A percentile compares a stretch with the other conserved stretches of the same genome.
Conservation (phyloP, 1,140 invertebrate genomes). For the Nymphalis io region DNA sequence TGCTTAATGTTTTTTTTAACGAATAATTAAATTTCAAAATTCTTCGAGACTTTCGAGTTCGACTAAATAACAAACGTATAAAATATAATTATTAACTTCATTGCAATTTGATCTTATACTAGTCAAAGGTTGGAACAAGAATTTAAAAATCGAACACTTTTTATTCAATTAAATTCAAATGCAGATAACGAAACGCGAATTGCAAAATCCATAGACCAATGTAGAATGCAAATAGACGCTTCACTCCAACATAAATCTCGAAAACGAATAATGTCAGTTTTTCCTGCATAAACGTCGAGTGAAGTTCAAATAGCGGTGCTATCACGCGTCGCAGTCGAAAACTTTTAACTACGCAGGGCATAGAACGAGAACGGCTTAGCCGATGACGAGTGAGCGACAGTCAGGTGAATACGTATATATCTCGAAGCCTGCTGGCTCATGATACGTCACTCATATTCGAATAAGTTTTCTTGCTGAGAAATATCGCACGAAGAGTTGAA, state of each 20-base stretch:
- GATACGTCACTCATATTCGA: constrained; percentile 60
- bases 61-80: too few relatives aligned
- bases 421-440: constrained; percentile 44
- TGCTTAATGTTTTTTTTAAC: too few relatives aligned
- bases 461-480: constrained; percentile 51
- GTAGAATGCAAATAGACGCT: constrained; percentile 7
- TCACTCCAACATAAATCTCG: constrained; percentile 28
- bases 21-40: too few relatives aligned
- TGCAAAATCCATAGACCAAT: constrained; percentile 1
- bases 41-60: too few relatives aligned
- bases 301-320: constrained; percentile 43
- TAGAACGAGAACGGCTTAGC: constrained; percentile 45
- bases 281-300: constrained; percentile 33
- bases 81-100: too few relatives aligned
- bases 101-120: too few relatives aligned
- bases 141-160: not conserved
- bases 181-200: constrained; percentile 4
- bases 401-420: constrained; percentile 48
- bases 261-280: constrained; percentile 36
- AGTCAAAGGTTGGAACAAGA: too few relatives aligned
- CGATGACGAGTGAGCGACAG: constrained; percentile 45
- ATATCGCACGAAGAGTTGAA: constrained; percentile 42
- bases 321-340: constrained; percentile 48
- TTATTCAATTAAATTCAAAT: not conserved
- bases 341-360: constrained; percentile 53